Percentiles rank a stretch among this genome's conserved stretches.
These are phyloP conservation scores for Cryptosula pallasiana DNA, from an alignment of 2,888 invertebrate genomes.

Conservation along the genomic window DNA sequence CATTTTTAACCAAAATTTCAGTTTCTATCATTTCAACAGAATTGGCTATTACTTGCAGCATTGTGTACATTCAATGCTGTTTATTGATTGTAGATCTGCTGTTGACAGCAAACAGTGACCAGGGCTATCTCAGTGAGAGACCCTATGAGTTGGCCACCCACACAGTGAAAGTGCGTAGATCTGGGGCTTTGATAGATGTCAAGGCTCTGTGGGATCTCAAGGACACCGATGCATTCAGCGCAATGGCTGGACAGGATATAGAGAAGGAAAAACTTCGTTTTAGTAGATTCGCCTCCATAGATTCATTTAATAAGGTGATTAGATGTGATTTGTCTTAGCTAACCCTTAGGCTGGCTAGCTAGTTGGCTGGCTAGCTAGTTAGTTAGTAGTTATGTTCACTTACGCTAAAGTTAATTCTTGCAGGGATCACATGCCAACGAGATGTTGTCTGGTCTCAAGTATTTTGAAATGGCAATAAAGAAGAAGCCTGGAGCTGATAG, in stretches of 20 bases:
- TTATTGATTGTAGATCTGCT: constrained; percentile 5
- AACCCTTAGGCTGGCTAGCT: too few species aligned
- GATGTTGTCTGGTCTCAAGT: constrained; percentile 58
- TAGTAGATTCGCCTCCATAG: constrained; percentile 55
- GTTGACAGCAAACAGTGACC: constrained; percentile 5
- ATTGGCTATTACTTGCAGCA: too few species aligned
- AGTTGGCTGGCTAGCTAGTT: background rate
- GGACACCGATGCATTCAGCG: constrained; percentile 33
- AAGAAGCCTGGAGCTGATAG: constrained; percentile 24
- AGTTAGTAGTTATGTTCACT: background rate
- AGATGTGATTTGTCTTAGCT: too few species aligned
- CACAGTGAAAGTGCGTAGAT: constrained; percentile 59
- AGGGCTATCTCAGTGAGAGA: constrained; percentile 23
- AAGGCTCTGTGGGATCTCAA: constrained; percentile 57
- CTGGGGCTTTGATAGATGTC: constrained; percentile 60
- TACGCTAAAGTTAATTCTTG: constrained; percentile 20
- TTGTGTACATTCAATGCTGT: too few species aligned
- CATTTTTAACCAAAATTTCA: too few species aligned
- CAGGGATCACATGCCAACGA: constrained; percentile 59
- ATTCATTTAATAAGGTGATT: constrained; percentile 57
- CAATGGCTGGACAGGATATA: constrained; percentile 28
- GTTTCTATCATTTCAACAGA: too few species aligned
- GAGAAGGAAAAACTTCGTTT: constrained; percentile 48
- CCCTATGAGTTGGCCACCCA: constrained; percentile 59
- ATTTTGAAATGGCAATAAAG: constrained; percentile 55